Evolutionary conservation across 1,140 invertebrate genomes (phyloP).

Genomic region (Drosophila nannoptera): DNA sequence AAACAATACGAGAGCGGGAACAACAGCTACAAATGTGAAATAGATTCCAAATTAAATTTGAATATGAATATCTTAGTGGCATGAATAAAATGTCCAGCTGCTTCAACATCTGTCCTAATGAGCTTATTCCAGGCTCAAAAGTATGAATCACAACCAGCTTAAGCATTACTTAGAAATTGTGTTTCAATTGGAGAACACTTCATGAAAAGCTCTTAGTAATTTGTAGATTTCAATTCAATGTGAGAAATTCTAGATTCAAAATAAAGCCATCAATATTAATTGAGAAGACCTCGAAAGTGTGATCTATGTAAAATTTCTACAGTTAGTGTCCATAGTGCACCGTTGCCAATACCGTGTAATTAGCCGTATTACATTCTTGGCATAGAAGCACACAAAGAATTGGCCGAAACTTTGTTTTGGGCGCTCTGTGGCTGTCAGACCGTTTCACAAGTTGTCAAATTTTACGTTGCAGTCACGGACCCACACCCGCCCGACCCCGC

Average conservation of each 20-base stretch:
- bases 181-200: too few relatives aligned
- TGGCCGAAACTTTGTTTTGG: slow-evolving; percentile 64
- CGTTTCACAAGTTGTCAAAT: slow-evolving; percentile 75
- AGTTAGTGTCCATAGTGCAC: slow-evolving; percentile 46
- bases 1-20: slow-evolving; percentile 47
- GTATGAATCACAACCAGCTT: too few relatives aligned
- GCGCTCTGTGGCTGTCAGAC: slow-evolving; percentile 62
- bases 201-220: too few relatives aligned
- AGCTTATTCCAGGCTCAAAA: too few relatives aligned
- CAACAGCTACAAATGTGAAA: slow-evolving; percentile 29
- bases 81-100: not conserved
- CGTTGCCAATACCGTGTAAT: slow-evolving; percentile 60
- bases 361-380: slow-evolving; percentile 76
- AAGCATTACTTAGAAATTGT: too few relatives aligned
- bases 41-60: slow-evolving; percentile 25
- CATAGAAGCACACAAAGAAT: slow-evolving; percentile 73
- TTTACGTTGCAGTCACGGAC: slow-evolving; percentile 54
- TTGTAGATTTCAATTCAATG: too few relatives aligned
- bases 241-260: too few relatives aligned
- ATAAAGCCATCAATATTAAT: too few relatives aligned
- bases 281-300: too few relatives aligned
- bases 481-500: slow-evolving; percentile 2
- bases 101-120: not conserved
- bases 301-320: slow-evolving; percentile 13
- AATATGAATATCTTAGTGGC: slow-evolving; percentile 20